Percentiles rank a stretch among this genome's conserved stretches.
Evolutionary conservation across 2,113 vertebrate genomes (phyloP).

Genomic region (Hemiscyllium ocellatum): DNA sequence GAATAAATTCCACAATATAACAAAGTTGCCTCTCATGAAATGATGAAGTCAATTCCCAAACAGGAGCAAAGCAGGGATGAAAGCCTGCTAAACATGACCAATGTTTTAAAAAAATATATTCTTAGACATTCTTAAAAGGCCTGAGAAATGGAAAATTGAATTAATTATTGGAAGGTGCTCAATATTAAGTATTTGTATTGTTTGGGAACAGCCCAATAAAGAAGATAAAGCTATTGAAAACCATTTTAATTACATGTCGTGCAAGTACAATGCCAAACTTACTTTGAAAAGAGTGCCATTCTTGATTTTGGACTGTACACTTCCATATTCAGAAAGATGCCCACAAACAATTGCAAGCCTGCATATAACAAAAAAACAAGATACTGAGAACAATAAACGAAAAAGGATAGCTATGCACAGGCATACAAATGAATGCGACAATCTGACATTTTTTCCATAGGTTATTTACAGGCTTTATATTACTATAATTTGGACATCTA

Average conservation of each 20-base stretch:
- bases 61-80: neutral
- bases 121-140: no score
- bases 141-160: neutral
- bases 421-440: neutral
- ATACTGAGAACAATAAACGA: neutral
- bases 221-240: neutral
- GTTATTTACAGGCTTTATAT: neutral
- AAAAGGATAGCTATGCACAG: neutral
- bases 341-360: constrained; percentile 95
- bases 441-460: neutral
- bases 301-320: constrained; percentile 89
- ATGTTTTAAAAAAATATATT: neutral
- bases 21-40: neutral
- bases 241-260: neutral
- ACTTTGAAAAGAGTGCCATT: constrained; percentile 92
- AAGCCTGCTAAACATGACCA: neutral
- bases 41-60: neutral
- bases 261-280: constrained; percentile 45
- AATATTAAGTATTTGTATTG: neutral
- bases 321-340: constrained; percentile 83
- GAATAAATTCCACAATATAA: neutral
- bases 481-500: neutral
- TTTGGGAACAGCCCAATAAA: neutral
- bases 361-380: constrained; percentile 40
- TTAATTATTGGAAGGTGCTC: neutral